Evolutionary conservation across 2,113 vertebrate species (phyloP), one percentile per base, ranked within the genome.

Genomic region (Cygnus atratus): DNA sequence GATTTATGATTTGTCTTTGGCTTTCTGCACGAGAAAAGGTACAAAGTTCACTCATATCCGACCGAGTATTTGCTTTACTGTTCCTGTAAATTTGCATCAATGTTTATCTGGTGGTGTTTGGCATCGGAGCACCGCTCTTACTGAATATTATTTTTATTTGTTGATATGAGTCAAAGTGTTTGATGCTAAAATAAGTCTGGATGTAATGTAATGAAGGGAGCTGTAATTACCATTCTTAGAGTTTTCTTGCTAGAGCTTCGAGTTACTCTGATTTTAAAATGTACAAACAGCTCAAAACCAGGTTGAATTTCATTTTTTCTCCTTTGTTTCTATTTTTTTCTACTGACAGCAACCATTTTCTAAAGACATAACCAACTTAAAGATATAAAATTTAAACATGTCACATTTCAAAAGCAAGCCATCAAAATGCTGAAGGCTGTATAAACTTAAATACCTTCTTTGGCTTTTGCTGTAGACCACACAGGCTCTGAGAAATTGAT

Each of bases 381-480:
- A 67, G 25, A 43, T 70, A 72, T 50, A 92, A 94, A 87, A 88
- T 82, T 93, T 91, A 89, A 94, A 92, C 71, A 84, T 73, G 73
- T 78, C 3, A 0, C 89, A 91, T 95, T 95, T 96, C 89, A 91
- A 87, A 95, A 82, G 66, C 84, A 79, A 96, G 20, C 78, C 71
- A 82, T 92, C 92, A 85, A 94, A 87, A 96, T 62, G 63, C 87
- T 89, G 88, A 95, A 70, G 74, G 83, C 90, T 95, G 62, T 93
- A 94, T 97, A 93, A 95, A 96, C 88, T 96, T 87, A 94, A 94
- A 93, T 96, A 91, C 81, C 87, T 94, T 95, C 84, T 89, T 84
- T 89, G 89, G 95, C 80, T 93, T 89, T 89, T 89, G 70, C 84
- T 95, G 46, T 25, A 87, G 96, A 95, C 92, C 95, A 95, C 96